Conservation (phyloP, 2,113 vertebrate species). For the Phyllostomus hastatus region DNA sequence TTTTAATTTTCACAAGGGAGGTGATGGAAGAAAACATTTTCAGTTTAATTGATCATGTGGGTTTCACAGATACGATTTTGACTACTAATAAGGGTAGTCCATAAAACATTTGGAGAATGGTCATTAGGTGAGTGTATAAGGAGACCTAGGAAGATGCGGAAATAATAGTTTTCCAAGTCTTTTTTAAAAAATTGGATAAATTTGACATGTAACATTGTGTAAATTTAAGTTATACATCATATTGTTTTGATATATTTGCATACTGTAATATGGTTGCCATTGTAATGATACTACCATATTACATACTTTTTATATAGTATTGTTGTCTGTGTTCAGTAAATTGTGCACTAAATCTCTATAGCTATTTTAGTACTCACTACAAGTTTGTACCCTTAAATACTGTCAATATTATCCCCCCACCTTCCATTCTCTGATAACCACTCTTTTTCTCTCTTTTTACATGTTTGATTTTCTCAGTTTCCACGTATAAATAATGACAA, state of each 20-base stretch:
- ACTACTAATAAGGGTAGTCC: background rate
- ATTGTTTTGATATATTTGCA: background rate
- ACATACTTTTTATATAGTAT: background rate
- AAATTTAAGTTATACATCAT: background rate
- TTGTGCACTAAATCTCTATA: background rate
- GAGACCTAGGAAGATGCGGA: background rate
- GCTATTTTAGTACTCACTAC: background rate
- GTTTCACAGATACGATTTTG: background rate
- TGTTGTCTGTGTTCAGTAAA: background rate
- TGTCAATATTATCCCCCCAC: background rate
- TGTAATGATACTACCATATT: background rate
- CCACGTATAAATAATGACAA: background rate
- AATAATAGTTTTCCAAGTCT: background rate
- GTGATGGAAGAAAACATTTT: background rate
- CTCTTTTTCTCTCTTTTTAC: background rate
- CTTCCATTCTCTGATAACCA: too few relatives aligned
- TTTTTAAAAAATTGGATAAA: background rate
- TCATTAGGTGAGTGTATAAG: background rate
- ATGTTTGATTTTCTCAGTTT: background rate
- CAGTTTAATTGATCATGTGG: background rate
- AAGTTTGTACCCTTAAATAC: background rate
- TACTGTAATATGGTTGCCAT: background rate
- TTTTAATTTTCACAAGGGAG: background rate
- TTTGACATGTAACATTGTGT: background rate
- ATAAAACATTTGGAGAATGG: background rate